These are phyloP conservation scores for Drosophila sp. DNA, from an alignment of 1,140 invertebrate species.

Conservation along the genomic window DNA sequence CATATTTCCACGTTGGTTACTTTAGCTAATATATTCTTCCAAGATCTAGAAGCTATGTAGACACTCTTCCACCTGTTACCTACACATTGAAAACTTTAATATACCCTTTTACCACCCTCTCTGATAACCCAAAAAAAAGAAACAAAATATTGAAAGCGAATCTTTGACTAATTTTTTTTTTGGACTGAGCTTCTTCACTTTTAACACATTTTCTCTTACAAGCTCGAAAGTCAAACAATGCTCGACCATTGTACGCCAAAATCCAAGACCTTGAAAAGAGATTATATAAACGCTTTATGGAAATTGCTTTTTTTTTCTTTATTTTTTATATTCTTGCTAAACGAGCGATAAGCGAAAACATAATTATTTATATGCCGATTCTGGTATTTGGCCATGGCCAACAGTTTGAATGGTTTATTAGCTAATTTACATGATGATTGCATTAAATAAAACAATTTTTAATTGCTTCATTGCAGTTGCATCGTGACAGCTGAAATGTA, in stretches of 20 bases:
- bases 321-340: conserved; percentile 37
- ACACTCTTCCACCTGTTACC: not conserved
- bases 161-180: conserved; percentile 41
- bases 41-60: no score
- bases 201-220: conserved; percentile 43
- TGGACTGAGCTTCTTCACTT: conserved; percentile 41
- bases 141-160: not conserved
- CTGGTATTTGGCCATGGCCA: conserved; percentile 35
- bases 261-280: conserved; percentile 33
- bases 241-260: conserved; percentile 13
- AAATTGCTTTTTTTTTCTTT: not conserved
- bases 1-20: no score
- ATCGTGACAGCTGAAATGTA: conserved; percentile 46
- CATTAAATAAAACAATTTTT: conserved; percentile 39
- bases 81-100: not conserved
- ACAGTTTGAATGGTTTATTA: conserved; percentile 56
- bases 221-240: conserved; percentile 25
- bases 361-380: conserved; percentile 31
- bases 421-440: conserved; percentile 74
- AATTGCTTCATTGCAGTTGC: conserved; percentile 15
- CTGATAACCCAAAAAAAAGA: not conserved
- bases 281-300: conserved; percentile 26
- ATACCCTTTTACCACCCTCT: not conserved
- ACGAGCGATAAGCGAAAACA: conserved; percentile 57
- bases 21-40: no score